Evolutionary conservation across 1,140 invertebrate genomes (phyloP).

Genomic region (Carposina sasakii): DNA sequence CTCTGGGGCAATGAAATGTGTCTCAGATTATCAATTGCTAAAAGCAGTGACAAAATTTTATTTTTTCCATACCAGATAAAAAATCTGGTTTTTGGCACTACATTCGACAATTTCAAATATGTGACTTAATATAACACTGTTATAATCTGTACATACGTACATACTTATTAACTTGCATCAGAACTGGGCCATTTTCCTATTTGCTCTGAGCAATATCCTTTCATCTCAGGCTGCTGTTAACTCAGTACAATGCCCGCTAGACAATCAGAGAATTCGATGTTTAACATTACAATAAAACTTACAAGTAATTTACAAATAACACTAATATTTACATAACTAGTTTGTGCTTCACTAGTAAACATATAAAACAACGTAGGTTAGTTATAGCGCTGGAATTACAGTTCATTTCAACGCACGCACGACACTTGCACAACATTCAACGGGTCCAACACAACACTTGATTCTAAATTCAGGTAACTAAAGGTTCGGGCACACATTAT

Average conservation of each 20-base stretch:
- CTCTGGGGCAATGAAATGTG: too few relatives aligned
- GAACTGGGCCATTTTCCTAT: too few relatives aligned
- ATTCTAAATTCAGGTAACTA: slow-evolving; percentile 52
- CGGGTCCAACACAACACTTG: slow-evolving; percentile 41
- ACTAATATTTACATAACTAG: slow-evolving; percentile 69
- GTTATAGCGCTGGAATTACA: slow-evolving; percentile 15
- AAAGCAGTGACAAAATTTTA: too few relatives aligned
- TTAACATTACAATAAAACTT: slow-evolving; percentile 53
- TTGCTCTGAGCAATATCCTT: too few relatives aligned
- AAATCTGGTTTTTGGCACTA: too few relatives aligned
- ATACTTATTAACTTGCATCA: too few relatives aligned
- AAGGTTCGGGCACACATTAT: slow-evolving; percentile 50
- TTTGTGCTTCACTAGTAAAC: slow-evolving; percentile 67
- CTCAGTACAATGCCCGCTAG: slow-evolving; percentile 66
- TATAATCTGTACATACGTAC: too few relatives aligned
- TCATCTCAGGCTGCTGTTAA: slow-evolving; percentile 41
- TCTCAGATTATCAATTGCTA: too few relatives aligned
- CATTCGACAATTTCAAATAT: too few relatives aligned
- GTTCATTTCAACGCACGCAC: slow-evolving; percentile 25
- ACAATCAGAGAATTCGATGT: slow-evolving; percentile 58
- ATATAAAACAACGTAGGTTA: slow-evolving; percentile 28
- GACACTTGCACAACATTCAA: slow-evolving; percentile 32
- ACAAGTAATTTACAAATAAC: slow-evolving; percentile 62
- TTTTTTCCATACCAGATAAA: too few relatives aligned
- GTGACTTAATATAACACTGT: too few relatives aligned